Percentiles rank a stretch among this genome's conserved stretches.
phyloP scores from a whole-genome alignment of 2,888 invertebrate genomes.

The Ferdinandea cuprea region DNA sequence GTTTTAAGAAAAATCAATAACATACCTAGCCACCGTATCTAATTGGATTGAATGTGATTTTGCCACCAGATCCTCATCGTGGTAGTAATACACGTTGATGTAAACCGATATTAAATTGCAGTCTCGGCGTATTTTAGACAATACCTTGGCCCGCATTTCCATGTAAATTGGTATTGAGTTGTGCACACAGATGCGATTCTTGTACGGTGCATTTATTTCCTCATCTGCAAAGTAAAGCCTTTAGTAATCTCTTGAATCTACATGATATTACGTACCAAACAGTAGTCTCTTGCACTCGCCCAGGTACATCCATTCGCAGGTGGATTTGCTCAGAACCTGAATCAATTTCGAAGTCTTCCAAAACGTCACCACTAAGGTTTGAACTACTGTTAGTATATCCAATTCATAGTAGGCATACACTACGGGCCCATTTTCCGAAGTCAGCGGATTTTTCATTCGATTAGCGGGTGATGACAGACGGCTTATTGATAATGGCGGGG shows the following conservation, averaged over 20 bases:
- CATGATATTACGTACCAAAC: constrained; percentile 76
- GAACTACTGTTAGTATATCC: constrained; percentile 81
- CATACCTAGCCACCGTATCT: constrained; percentile 81
- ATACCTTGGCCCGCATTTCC: constrained; percentile 80
- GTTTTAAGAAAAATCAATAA: not conserved
- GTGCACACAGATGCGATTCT: constrained; percentile 81
- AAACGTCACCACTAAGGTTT: constrained; percentile 79
- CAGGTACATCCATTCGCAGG: constrained; percentile 78
- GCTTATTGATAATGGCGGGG: constrained; percentile 75
- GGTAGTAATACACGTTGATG: constrained; percentile 81
- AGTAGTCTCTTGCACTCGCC: constrained; percentile 79
- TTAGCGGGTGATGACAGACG: constrained; percentile 75
- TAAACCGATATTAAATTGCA: constrained; percentile 81
- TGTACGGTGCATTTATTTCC: constrained; percentile 79
- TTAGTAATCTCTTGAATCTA: not conserved
- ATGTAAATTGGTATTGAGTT: constrained; percentile 82
- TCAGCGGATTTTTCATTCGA: constrained; percentile 79
- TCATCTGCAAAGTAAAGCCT: constrained; percentile 76
- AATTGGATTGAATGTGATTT: constrained; percentile 81
- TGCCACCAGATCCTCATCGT: constrained; percentile 80
- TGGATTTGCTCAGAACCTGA: constrained; percentile 76
- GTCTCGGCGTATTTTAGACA: constrained; percentile 79
- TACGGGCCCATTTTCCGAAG: constrained; percentile 78
- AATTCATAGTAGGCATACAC: constrained; percentile 80
- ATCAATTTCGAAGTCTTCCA: constrained; percentile 81